phyloP scores from a whole-genome alignment of 2,888 invertebrate genomes.

The Dryocosmus kuriphilus region DNA sequence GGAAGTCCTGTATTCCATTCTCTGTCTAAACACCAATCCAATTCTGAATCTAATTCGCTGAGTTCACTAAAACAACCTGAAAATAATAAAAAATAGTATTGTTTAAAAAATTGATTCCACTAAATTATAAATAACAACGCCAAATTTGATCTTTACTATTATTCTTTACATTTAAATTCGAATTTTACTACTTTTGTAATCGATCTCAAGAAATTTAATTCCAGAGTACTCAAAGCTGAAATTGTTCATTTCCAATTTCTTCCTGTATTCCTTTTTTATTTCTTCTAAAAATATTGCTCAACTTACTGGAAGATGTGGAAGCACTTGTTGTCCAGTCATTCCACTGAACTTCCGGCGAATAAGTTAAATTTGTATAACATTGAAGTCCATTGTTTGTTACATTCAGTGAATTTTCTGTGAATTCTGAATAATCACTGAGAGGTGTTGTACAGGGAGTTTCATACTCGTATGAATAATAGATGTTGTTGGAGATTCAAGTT shows the following conservation, averaged over 20 bases:
- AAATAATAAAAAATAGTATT: not conserved
- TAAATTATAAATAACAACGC: not conserved
- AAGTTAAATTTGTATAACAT: slow-evolving; percentile 71
- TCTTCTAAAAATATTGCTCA: too few relatives aligned
- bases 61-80: slow-evolving; percentile 69
- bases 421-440: slow-evolving; percentile 62
- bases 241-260: too few relatives aligned
- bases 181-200: not conserved
- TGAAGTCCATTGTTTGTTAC: slow-evolving; percentile 59
- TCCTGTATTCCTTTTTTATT: too few relatives aligned
- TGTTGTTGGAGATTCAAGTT: slow-evolving; percentile 53
- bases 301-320: slow-evolving; percentile 65
- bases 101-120: too few relatives aligned
- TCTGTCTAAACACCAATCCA: slow-evolving; percentile 74
- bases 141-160: not conserved
- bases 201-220: too few relatives aligned
- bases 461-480: slow-evolving; percentile 63
- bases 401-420: slow-evolving; percentile 57
- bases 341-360: slow-evolving; percentile 70
- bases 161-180: not conserved
- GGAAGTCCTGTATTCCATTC: slow-evolving; percentile 77
- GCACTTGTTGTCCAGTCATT: slow-evolving; percentile 70
- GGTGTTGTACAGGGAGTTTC: slow-evolving; percentile 68
- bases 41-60: slow-evolving; percentile 71
- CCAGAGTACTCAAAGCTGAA: too few relatives aligned